These are phyloP conservation scores for Dorcus hopei DNA, from an alignment of 2,888 invertebrate genomes.

Conservation along the genomic window DNA sequence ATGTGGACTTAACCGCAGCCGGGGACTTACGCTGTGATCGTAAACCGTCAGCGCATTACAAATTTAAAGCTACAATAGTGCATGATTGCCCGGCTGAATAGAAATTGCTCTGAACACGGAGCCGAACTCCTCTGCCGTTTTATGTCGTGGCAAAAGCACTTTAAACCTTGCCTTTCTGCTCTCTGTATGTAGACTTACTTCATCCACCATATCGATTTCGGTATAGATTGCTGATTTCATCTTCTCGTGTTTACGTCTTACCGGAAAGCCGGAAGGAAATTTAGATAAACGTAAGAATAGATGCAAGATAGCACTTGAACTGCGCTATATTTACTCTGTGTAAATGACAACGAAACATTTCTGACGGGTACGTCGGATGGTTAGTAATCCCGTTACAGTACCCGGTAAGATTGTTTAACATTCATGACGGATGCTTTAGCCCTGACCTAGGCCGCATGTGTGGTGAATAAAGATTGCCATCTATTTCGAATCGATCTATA, in stretches of 20 bases:
- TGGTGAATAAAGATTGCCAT: conserved; percentile 34
- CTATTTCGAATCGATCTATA: conserved; percentile 20
- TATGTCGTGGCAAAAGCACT: conserved; percentile 30
- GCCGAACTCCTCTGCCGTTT: conserved; percentile 27
- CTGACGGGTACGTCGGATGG: conserved; percentile 10
- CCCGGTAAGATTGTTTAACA: conserved; percentile 32
- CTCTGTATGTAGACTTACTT: conserved; percentile 24
- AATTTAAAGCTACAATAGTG: conserved; percentile 28
- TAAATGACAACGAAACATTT: not conserved
- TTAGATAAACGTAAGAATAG: conserved; percentile 17
- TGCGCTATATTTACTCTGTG: no score
- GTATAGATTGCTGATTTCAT: conserved; percentile 24
- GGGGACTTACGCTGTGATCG: conserved; percentile 2
- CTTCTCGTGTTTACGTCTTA: conserved; percentile 21
- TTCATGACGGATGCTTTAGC: conserved; percentile 36
- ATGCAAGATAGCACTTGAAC: conserved; percentile 6
- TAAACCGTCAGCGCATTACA: conserved; percentile 22
- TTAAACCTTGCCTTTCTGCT: conserved; percentile 32
- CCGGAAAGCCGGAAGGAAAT: conserved; percentile 15
- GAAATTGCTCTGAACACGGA: conserved; percentile 28
- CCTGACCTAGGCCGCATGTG: conserved; percentile 38
- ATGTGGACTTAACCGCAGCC: conserved; percentile 18
- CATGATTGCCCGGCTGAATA: conserved; percentile 26
- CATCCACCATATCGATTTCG: conserved; percentile 28
- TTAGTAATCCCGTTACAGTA: conserved; percentile 33